phyloP scores from a whole-genome alignment of 2,113 vertebrate genomes.

The Pelvicachromis taeniatus region DNA sequence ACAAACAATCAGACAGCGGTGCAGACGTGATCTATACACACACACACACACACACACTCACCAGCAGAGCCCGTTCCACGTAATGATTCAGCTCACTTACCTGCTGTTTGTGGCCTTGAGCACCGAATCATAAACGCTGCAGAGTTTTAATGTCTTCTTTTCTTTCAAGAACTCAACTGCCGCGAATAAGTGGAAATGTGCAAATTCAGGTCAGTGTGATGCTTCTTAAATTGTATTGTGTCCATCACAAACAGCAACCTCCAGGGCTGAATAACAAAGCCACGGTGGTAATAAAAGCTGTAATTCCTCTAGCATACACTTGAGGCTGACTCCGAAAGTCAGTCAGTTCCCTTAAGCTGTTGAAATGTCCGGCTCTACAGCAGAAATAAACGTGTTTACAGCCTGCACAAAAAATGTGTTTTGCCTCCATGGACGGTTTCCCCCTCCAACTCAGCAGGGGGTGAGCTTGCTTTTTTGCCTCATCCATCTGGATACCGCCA shows the following conservation, averaged over 20 bases:
- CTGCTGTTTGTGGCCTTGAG: neutral
- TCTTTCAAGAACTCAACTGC: neutral
- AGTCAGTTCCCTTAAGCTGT: neutral
- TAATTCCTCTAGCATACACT: neutral
- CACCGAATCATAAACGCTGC: neutral
- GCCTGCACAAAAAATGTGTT: neutral
- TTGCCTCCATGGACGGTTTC: neutral
- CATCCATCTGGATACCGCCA: neutral
- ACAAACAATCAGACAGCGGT: neutral
- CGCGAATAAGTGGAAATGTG: neutral
- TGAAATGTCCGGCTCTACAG: neutral
- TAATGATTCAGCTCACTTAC: conserved; percentile 32
- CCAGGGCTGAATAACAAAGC: neutral
- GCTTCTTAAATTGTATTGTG: neutral
- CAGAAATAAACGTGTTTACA: neutral
- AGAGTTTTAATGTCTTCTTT: neutral
- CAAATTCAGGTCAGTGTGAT: neutral
- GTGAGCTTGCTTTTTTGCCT: neutral
- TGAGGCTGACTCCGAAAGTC: neutral
- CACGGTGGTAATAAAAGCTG: neutral
- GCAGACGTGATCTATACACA: neutral
- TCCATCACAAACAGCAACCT: neutral
- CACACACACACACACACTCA: neutral
- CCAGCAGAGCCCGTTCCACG: neutral
- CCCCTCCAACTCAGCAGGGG: neutral